These are phyloP conservation scores for Notarius quadriscutis DNA, from an alignment of 2,113 vertebrate species.

Conservation along the genomic window DNA sequence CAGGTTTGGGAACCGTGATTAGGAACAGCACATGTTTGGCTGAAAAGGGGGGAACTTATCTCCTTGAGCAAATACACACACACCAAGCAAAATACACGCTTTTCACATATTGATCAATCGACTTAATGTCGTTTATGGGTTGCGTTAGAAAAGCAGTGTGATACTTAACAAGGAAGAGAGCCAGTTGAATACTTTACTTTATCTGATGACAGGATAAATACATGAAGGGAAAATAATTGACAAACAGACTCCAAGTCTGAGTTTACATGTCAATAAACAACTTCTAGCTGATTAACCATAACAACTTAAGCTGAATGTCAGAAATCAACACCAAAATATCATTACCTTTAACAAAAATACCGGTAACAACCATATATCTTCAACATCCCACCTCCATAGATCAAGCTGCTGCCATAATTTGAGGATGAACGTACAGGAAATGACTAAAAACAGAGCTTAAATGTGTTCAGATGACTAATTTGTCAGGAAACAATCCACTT, in stretches of 20 bases:
- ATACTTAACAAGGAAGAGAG: not conserved
- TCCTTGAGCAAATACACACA: not conserved
- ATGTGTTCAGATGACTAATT: too few species aligned
- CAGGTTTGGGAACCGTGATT: not conserved
- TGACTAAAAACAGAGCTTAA: not conserved
- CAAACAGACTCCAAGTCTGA: not conserved
- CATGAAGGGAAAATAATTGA: not conserved
- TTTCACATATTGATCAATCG: not conserved
- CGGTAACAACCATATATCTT: not conserved
- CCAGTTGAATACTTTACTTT: not conserved
- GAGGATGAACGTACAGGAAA: not conserved
- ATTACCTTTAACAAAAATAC: conserved; percentile 25
- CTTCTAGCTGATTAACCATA: not conserved
- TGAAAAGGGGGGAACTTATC: not conserved
- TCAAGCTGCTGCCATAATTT: not conserved
- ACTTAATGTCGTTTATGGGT: not conserved
- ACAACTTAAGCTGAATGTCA: not conserved
- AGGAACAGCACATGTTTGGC: not conserved
- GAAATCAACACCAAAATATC: not conserved
- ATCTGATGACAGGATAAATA: not conserved
- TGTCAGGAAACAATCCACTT: not conserved
- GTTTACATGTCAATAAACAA: too few species aligned
- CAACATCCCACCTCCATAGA: not conserved
- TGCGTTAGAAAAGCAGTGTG: not conserved
- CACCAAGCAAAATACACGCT: not conserved